phyloP scores from a whole-genome alignment of 2,888 invertebrate species.

The Gastrophysa polygoni region DNA sequence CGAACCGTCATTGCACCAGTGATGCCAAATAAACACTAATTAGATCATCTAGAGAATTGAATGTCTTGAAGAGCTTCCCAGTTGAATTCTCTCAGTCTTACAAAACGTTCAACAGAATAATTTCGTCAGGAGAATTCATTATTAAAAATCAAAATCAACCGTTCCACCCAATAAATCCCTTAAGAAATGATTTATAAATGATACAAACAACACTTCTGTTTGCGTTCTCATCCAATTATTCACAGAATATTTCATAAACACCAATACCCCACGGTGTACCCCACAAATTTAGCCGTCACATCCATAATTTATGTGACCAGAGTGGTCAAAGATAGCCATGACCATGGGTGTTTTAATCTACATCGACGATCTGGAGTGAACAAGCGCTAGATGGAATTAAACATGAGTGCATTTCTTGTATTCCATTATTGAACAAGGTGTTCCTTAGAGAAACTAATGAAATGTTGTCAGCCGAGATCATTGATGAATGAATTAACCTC shows the following conservation, averaged over 20 bases:
- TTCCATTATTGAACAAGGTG: slow-evolving; percentile 46
- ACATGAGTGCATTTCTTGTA: slow-evolving; percentile 51
- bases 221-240: slow-evolving; percentile 1
- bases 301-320: not conserved
- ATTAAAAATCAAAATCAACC: not conserved
- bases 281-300: not conserved
- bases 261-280: not conserved
- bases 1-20: no score
- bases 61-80: no score
- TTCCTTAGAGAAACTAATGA: slow-evolving; percentile 31
- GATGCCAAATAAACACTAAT: no score
- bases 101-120: no score
- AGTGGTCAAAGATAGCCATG: slow-evolving; percentile 11
- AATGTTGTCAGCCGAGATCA: slow-evolving; percentile 24
- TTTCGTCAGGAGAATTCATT: no score
- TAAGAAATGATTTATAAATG: not conserved
- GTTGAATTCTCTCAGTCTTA: no score
- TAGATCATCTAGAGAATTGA: no score
- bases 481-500: slow-evolving; percentile 26
- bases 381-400: slow-evolving; percentile 55
- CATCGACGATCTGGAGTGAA: slow-evolving; percentile 36
- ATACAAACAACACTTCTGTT: not conserved
- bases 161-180: not conserved
- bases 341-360: slow-evolving; percentile 10
- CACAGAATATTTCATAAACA: not conserved